These are phyloP conservation scores for Megathymus violae DNA, from an alignment of 1,140 invertebrate species.

Conservation along the genomic window DNA sequence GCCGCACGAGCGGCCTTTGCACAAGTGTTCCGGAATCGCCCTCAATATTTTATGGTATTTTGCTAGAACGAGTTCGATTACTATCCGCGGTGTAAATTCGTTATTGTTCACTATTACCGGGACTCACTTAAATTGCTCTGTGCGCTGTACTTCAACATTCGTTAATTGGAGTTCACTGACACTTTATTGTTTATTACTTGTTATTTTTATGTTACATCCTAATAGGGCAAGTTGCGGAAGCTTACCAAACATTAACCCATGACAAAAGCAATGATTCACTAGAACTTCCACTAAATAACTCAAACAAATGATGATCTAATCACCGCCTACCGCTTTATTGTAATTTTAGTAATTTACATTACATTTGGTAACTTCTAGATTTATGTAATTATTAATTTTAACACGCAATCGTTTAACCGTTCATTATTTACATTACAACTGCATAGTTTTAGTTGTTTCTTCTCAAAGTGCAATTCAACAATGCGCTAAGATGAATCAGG, in stretches of 20 bases:
- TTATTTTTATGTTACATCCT: constrained; percentile 1
- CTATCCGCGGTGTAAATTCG: constrained; percentile 33
- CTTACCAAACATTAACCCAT: constrained; percentile 4
- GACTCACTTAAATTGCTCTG: constrained; percentile 39
- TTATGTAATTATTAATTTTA: no score
- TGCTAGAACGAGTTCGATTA: constrained; percentile 9
- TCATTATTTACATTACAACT: no score
- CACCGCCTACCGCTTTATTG: constrained; percentile 48
- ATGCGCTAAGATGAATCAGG: constrained; percentile 34
- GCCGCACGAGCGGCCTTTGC: constrained; percentile 25
- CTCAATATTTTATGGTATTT: constrained; percentile 36
- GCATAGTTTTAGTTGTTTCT: constrained; percentile 23
- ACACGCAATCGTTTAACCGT: no score
- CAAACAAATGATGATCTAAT: constrained; percentile 56
- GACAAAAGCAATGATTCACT: constrained; percentile 37
- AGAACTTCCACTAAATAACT: constrained; percentile 34
- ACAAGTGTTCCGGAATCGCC: constrained; percentile 36
- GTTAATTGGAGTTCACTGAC: constrained; percentile 34
- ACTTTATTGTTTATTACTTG: constrained; percentile 13
- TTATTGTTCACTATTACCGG: constrained; percentile 42
- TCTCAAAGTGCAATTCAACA: constrained; percentile 19
- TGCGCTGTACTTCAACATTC: constrained; percentile 37
- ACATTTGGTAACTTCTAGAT: constrained; percentile 5
- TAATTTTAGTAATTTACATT: constrained; percentile 32
- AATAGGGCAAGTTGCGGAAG: background rate